Evolutionary conservation across 2,797 vertebrate genomes (phyloP).

Genomic region (Acomys russatus): DNA sequence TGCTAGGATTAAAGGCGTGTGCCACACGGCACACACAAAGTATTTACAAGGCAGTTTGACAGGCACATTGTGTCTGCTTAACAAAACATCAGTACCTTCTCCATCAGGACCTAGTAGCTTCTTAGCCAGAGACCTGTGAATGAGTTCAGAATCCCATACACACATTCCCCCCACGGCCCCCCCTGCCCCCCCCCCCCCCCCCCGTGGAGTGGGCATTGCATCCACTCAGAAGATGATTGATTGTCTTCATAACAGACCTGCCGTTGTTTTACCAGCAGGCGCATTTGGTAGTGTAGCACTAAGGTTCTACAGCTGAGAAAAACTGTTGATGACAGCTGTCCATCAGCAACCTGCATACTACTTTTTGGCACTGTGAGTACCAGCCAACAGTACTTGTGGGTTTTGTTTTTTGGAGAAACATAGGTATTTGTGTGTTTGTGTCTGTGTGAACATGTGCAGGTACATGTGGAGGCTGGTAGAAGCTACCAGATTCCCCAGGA

Average conservation of each 20-base stretch:
- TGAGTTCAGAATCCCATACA: neutral
- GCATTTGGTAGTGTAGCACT: neutral
- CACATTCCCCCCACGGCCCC: neutral
- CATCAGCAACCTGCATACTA: neutral
- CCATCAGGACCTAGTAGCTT: neutral
- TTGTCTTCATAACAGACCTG: neutral
- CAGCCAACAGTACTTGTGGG: neutral
- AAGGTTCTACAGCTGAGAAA: neutral
- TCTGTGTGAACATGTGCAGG: neutral
- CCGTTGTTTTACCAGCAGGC: neutral
- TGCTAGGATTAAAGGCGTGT: neutral
- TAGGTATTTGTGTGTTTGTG: neutral
- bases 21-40: neutral
- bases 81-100: neutral
- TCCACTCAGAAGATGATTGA: neutral
- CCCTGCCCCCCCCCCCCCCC: neutral
- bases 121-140: neutral
- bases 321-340: neutral
- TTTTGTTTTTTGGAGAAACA: neutral
- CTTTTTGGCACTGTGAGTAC: neutral
- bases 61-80: neutral
- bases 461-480: neutral
- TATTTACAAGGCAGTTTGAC: neutral
- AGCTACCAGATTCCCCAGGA: neutral
- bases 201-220: neutral